phyloP scores from a whole-genome alignment of 2,113 vertebrate genomes.

The western clawed frog (Xenopus tropicalis) region UCB_Xtro_10.0 CM004445.2:124434501-124435000 shows the following conservation, averaged over 20 bases:
- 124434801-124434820: background rate
- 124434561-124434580: slow-evolving; percentile 1
- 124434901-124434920: background rate
- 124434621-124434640: slow-evolving; percentile 3
- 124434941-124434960: slow-evolving; percentile 1
- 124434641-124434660: background rate
- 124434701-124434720: background rate
- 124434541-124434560: background rate
- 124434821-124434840: background rate
- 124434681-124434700: background rate
- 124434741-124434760: background rate
- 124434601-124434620: background rate
- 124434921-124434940: background rate
- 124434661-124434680: slow-evolving; percentile 1
- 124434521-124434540: slow-evolving; percentile 19
- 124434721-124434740: background rate
- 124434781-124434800: background rate
- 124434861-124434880: background rate
- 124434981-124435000: background rate
- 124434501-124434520: slow-evolving; percentile 22
- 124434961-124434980: background rate
- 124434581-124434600: background rate
- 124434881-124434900: background rate
- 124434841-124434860: background rate
- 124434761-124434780: background rate